Percentiles rank a stretch among this genome's conserved stretches.
Conservation (phyloP, 1,140 invertebrate genomes). For the Yoshiicerus persimilis region DNA sequence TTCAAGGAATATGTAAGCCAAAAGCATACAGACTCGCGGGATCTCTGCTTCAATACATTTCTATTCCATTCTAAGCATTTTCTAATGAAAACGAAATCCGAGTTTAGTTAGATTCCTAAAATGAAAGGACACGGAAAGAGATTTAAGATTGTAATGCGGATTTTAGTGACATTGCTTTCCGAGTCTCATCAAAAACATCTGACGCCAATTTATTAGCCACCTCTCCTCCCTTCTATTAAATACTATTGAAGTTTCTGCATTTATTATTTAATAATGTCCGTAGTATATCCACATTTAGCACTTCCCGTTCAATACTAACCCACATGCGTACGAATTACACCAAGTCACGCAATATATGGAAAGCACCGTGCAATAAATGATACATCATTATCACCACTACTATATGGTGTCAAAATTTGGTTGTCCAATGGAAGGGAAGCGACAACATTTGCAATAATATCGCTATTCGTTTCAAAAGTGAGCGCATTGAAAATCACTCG, state of each 20-base stretch:
- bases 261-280: too few species aligned
- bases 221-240: background rate
- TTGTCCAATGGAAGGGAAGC: background rate
- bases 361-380: too few species aligned
- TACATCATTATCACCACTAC: too few species aligned
- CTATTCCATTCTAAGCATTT: background rate
- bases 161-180: background rate
- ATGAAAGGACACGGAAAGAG: background rate
- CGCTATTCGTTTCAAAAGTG: too few species aligned
- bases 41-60: background rate
- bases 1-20: background rate
- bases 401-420: too few species aligned
- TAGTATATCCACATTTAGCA: too few species aligned
- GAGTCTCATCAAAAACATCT: background rate
- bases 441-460: too few species aligned
- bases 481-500: too few species aligned
- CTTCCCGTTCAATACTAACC: too few species aligned
- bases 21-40: background rate
- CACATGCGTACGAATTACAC: too few species aligned
- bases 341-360: too few species aligned
- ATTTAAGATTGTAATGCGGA: background rate
- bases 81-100: background rate
- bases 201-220: background rate
- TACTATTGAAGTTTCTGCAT: too few species aligned
- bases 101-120: background rate